Evolutionary conservation across 2,797 vertebrate genomes (phyloP).

Genomic region (Notolepis coatsorum): DNA sequence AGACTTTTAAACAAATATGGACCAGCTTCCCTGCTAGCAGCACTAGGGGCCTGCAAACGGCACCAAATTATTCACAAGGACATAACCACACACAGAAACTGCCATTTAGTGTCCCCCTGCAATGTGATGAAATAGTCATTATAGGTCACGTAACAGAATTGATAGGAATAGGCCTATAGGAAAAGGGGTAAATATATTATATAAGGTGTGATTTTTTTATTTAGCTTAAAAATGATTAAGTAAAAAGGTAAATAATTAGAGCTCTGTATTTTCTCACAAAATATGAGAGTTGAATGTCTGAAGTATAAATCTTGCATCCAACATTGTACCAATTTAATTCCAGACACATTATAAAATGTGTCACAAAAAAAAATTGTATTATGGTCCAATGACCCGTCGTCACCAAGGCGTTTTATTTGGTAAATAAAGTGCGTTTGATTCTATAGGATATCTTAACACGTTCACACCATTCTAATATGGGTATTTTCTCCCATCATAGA

Average conservation of each 20-base stretch:
- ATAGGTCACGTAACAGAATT: slow-evolving; percentile 14
- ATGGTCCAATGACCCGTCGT: no score
- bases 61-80: slow-evolving; percentile 61
- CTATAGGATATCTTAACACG: not conserved
- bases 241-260: not conserved
- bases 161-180: slow-evolving; percentile 4
- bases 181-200: no score
- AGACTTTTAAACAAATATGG: slow-evolving; percentile 89
- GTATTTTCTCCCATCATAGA: slow-evolving; percentile 38
- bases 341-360: not conserved
- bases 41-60: slow-evolving; percentile 29
- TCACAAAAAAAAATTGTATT: no score
- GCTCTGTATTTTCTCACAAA: no score
- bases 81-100: slow-evolving; percentile 24
- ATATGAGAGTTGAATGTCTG: no score
- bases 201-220: no score
- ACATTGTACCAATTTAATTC: not conserved
- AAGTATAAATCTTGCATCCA: not conserved
- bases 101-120: slow-evolving; percentile 54
- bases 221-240: not conserved
- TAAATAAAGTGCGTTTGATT: no score
- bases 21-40: slow-evolving; percentile 62
- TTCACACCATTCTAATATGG: not conserved
- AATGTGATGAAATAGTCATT: slow-evolving; percentile 30
- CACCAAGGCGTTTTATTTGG: no score